Percentiles rank a stretch among this genome's conserved stretches.
Conservation (phyloP, 2,797 vertebrate species). For the Pangasius macronema region DNA sequence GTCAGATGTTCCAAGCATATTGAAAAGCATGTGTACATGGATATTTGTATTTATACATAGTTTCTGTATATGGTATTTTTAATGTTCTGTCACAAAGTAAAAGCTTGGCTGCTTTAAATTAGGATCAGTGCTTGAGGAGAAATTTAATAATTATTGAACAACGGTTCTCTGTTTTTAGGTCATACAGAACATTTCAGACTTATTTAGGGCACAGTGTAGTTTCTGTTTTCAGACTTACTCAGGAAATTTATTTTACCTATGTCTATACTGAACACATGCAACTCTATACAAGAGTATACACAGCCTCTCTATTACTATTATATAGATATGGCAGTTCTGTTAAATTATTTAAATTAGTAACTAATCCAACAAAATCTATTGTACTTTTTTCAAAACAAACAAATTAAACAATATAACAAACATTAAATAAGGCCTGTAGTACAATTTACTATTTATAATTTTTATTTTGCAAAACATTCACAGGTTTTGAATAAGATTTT, state of each 20-base stretch:
- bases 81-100: slow-evolving; percentile 8
- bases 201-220: slow-evolving; percentile 47
- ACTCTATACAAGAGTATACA: slow-evolving; percentile 67
- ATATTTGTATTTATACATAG: not conserved
- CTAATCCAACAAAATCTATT: not conserved
- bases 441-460: slow-evolving; percentile 50
- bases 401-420: slow-evolving; percentile 1
- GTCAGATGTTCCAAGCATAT: not conserved
- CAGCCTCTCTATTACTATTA: slow-evolving; percentile 46
- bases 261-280: slow-evolving; percentile 51
- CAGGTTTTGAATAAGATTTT: slow-evolving; percentile 66
- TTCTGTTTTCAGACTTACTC: slow-evolving; percentile 34
- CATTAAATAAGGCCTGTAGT: slow-evolving; percentile 25
- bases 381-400: not conserved
- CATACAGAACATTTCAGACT: slow-evolving; percentile 49
- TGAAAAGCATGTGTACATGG: not conserved
- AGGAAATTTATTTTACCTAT: slow-evolving; percentile 29
- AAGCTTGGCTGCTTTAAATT: slow-evolving; percentile 40
- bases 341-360: not conserved
- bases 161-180: slow-evolving; percentile 50
- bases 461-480: slow-evolving; percentile 79
- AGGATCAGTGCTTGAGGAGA: slow-evolving; percentile 57
- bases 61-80: not conserved
- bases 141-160: slow-evolving; percentile 49
- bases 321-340: not conserved